A percentile compares a stretch with the other conserved stretches of the same genome.
Evolutionary conservation across 2,113 vertebrate species (phyloP).

Genomic region (Mustelus asterias): DNA sequence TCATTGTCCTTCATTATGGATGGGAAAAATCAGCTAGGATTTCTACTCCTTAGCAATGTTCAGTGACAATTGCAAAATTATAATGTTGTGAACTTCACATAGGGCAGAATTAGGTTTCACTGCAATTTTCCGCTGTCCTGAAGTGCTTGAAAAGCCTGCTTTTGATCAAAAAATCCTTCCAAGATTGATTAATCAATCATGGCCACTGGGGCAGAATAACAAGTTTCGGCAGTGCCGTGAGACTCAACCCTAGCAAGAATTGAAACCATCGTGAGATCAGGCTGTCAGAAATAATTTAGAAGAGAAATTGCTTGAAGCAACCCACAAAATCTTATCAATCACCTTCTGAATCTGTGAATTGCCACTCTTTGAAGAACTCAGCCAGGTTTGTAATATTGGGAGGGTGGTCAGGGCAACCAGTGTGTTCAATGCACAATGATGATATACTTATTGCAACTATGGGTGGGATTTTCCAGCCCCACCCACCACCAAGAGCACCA

Average conservation of each 20-base stretch:
- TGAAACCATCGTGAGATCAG: neutral
- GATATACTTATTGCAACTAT: neutral
- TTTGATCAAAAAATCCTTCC: neutral
- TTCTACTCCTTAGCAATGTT: neutral
- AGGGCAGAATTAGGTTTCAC: neutral
- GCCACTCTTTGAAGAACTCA: neutral
- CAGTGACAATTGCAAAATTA: neutral
- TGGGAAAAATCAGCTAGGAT: neutral
- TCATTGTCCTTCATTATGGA: neutral
- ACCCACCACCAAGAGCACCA: too few species aligned
- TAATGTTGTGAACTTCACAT: too few species aligned
- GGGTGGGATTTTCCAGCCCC: too few species aligned
- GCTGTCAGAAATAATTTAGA: neutral
- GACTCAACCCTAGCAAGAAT: neutral
- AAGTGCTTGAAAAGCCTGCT: neutral
- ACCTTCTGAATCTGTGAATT: neutral
- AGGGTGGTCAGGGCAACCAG: neutral
- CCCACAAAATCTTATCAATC: neutral
- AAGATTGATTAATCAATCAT: neutral
- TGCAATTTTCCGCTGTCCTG: neutral
- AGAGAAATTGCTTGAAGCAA: neutral
- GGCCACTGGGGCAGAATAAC: neutral
- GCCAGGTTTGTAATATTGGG: neutral
- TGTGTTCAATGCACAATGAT: neutral
- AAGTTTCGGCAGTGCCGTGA: neutral